Conservation (phyloP, 2,888 invertebrate species). For the Cacoxenus indagator region DNA sequence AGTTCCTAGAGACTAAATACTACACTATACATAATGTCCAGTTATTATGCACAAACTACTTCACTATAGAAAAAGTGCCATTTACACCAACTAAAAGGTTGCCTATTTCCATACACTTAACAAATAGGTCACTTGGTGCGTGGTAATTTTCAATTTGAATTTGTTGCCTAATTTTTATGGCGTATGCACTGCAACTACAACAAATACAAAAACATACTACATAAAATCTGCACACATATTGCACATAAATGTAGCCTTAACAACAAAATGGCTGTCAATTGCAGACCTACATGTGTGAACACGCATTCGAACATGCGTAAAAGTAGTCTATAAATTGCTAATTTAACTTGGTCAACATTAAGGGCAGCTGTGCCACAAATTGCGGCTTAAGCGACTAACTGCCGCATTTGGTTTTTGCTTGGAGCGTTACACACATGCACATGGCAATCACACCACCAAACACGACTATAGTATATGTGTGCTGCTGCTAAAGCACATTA, state of each 20-base stretch:
- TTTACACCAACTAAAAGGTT: no score
- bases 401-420: not conserved
- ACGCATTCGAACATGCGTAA: not conserved
- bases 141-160: not conserved
- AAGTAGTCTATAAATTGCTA: not conserved
- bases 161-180: not conserved
- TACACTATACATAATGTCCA: no score
- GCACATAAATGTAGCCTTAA: not conserved
- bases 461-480: no score
- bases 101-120: no score
- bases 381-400: not conserved
- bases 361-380: not conserved
- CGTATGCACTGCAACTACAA: not conserved
- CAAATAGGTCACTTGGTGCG: no score
- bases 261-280: not conserved
- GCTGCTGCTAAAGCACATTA: not conserved
- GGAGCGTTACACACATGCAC: no score
- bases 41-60: no score
- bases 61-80: no score
- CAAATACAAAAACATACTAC: not conserved
- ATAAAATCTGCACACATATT: not conserved
- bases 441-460: no score
- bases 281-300: not conserved
- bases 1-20: no score
- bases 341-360: not conserved